Evolutionary conservation across 53 echinoderm and acorn worm genomes (phyloP).

Genomic region (Mesocentrotus franciscanus): DNA sequence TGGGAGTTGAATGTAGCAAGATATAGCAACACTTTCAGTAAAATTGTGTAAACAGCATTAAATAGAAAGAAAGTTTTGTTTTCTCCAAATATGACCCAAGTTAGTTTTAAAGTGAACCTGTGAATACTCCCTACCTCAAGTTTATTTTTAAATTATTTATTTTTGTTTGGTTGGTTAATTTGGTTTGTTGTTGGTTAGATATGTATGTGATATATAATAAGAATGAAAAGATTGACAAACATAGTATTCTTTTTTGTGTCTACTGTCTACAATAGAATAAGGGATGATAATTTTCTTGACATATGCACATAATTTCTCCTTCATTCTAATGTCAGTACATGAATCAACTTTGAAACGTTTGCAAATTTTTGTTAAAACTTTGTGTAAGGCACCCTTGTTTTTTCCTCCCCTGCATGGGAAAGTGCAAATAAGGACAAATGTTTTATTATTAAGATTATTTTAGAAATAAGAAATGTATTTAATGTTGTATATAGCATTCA

Average conservation of each 20-base stretch:
- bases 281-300: no score
- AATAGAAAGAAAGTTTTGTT: neutral
- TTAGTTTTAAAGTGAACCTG: neutral
- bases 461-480: neutral
- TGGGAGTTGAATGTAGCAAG: neutral
- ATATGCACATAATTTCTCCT: neutral
- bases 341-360: neutral
- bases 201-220: no score
- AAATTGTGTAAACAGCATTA: neutral
- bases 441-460: neutral
- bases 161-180: neutral
- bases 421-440: neutral
- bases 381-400: neutral
- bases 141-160: neutral
- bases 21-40: neutral
- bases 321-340: neutral
- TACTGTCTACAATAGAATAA: no score
- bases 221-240: no score
- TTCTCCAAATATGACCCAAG: neutral
- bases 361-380: neutral
- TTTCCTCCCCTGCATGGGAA: neutral
- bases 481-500: neutral
- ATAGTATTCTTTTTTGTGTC: no score
- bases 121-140: slow-evolving; percentile 15
- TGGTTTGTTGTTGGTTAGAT: no score